phyloP scores from a whole-genome alignment of 2,888 invertebrate species.

The Cosmopolites sordidus region DNA sequence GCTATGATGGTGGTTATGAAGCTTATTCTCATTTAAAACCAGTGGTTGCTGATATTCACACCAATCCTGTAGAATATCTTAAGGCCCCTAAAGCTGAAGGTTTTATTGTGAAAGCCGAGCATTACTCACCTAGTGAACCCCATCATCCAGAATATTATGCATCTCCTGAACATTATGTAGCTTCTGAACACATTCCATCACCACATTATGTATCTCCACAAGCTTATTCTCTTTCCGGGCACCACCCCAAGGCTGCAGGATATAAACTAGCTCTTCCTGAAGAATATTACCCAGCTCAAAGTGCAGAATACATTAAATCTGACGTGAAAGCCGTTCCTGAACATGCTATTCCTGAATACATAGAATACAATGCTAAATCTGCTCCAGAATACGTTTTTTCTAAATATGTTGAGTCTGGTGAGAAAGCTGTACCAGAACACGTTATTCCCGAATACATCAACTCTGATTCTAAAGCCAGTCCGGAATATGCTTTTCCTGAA shows the following conservation, averaged over 20 bases:
- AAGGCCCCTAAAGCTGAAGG: conserved; percentile 18
- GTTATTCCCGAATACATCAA: not conserved
- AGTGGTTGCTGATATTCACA: conserved; percentile 19
- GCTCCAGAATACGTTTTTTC: not conserved
- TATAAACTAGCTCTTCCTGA: conserved; percentile 13
- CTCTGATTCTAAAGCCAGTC: not conserved
- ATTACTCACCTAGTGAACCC: not conserved
- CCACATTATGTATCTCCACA: too few relatives aligned
- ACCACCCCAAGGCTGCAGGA: conserved; percentile 4
- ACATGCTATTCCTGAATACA: conserved; percentile 8
- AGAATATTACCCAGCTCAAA: conserved; percentile 4
- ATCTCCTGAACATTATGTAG: not conserved
- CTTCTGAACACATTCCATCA: too few relatives aligned
- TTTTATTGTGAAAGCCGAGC: conserved; percentile 17
- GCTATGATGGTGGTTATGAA: conserved; percentile 34
- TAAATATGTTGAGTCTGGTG: too few relatives aligned
- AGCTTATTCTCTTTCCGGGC: not conserved
- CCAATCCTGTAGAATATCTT: conserved; percentile 20
- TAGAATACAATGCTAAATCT: conserved; percentile 3
- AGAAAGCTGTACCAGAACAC: not conserved
- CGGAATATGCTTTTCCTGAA: too few relatives aligned
- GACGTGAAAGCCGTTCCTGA: not conserved
- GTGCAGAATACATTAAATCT: too few relatives aligned
- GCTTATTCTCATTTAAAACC: conserved; percentile 30
- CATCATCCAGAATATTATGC: conserved; percentile 2